A percentile compares a stretch with the other conserved stretches of the same genome.
These are phyloP conservation scores for Esox lucius DNA, from an alignment of 2,797 vertebrate genomes.

Conservation along the genomic window DNA sequence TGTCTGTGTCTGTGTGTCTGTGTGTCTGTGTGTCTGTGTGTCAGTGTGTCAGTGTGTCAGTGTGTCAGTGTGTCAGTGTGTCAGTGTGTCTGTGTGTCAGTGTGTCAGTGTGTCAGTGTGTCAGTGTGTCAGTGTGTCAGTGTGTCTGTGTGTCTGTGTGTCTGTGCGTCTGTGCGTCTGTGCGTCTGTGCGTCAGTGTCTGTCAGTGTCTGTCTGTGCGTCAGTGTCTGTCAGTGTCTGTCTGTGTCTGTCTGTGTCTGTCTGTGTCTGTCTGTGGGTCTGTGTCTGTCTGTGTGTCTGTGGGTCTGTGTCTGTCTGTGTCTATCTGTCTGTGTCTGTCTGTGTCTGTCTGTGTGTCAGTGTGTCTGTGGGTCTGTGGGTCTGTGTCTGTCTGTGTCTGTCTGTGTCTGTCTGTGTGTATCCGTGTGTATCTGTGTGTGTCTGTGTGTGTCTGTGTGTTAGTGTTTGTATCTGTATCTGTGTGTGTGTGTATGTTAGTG, in stretches of 20 bases:
- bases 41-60: slow-evolving; percentile 5
- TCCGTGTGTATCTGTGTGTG: slow-evolving; percentile 5
- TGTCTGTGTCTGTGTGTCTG: slow-evolving; percentile 69
- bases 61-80: slow-evolving; percentile 23
- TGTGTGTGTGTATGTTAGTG: background rate
- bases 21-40: slow-evolving; percentile 15
- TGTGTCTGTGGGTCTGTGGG: no score
- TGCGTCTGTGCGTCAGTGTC: no score
- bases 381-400: slow-evolving; percentile 62
- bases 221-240: slow-evolving; percentile 26
- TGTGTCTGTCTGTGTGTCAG: no score
- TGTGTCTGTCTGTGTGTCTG: slow-evolving; percentile 15
- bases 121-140: slow-evolving; percentile 33
- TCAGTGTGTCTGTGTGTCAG: slow-evolving; percentile 25
- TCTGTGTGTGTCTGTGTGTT: slow-evolving; percentile 26
- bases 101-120: background rate
- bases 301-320: no score
- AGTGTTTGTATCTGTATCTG: slow-evolving; percentile 25
- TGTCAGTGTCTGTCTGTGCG: slow-evolving; percentile 21
- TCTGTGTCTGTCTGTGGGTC: slow-evolving; percentile 12
- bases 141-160: slow-evolving; percentile 10
- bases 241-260: slow-evolving; percentile 34
- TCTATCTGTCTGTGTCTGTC: no score
- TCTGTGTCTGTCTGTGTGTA: slow-evolving; percentile 15
- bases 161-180: slow-evolving; percentile 18